Base-by-base conservation (phyloP, 1,140 invertebrate species). In the Maconellicoccus hirsutus region DNA sequence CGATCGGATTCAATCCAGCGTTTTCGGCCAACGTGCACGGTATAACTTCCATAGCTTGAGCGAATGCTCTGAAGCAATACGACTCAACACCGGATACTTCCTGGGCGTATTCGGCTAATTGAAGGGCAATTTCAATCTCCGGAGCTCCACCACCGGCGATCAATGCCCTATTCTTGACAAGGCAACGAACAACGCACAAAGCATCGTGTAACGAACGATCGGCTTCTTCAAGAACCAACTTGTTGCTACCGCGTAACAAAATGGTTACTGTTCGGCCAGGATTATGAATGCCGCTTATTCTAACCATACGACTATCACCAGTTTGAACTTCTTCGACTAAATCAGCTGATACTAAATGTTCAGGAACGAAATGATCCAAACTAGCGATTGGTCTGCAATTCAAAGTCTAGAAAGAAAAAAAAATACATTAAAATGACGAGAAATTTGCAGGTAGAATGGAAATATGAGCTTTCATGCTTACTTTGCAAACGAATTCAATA, bases 11-110 rank as follows among this genome's bases (percentile, higher is more conserved):
- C 1, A 99, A 82, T n/a, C 98, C 97, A 25, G 97, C 96, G 81
- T 99, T 99, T 82, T 99, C 98, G n/a, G 98, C 94, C 70, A 99
- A 82, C 1, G 98, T 99, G 70, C 89, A 96, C 1, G 98, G 98
- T 78, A 99, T 93, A 2, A 99, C 89, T 82, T 98, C 96, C 23
- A 99, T 82, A 0, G 97, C 94, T 79, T 98, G 92, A 8, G 96
- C 94, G 83, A 93, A 99, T 0, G 93, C 95, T 74, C 90, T 85
- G 73, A 92, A 87, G 78, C 96, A 98, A 79, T 98, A 98, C 69
- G 96, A 92, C 79, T 98, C 91, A 59, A 96, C 88, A 69, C 96
- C 97, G 42, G 88, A 86, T 1, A 97, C 84, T 0, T 88, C 88
- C 75, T 95, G 86, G 0, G 95, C 89, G 73, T 89, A 84, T 14